These are phyloP conservation scores for Plestiodon gilberti DNA, from an alignment of 2,113 vertebrate genomes.

Conservation along the genomic window DNA sequence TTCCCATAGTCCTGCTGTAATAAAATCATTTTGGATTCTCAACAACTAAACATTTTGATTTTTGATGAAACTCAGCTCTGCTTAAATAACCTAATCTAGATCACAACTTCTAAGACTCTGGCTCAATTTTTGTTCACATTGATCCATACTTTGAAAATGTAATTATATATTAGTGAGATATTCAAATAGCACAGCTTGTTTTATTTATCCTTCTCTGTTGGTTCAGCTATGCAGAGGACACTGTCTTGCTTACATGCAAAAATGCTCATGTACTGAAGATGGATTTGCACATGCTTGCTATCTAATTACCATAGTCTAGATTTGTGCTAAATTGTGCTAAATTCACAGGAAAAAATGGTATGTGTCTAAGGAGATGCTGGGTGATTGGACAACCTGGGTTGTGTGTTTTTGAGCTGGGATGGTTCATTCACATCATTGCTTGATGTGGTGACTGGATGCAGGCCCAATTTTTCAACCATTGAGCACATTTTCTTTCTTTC, in stretches of 20 bases:
- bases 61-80: neutral
- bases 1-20: neutral
- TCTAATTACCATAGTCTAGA: neutral
- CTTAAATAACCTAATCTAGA: neutral
- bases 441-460: neutral
- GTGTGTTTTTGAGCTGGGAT: neutral
- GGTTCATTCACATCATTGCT: neutral
- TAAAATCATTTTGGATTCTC: neutral
- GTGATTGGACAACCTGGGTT: neutral
- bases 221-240: too few relatives aligned
- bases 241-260: neutral
- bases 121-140: neutral
- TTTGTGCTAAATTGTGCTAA: neutral
- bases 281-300: neutral
- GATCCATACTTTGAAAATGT: fast-evolving
- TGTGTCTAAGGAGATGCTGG: neutral
- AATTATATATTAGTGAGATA: fast-evolving
- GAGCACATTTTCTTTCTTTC: too few relatives aligned
- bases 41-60: neutral
- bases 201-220: neutral
- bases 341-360: neutral
- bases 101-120: neutral
- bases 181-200: neutral
- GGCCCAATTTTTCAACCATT: too few relatives aligned
- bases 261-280: too few relatives aligned